phyloP scores from a whole-genome alignment of 2,797 vertebrate genomes.

The Syndactyla subalaris region DNA sequence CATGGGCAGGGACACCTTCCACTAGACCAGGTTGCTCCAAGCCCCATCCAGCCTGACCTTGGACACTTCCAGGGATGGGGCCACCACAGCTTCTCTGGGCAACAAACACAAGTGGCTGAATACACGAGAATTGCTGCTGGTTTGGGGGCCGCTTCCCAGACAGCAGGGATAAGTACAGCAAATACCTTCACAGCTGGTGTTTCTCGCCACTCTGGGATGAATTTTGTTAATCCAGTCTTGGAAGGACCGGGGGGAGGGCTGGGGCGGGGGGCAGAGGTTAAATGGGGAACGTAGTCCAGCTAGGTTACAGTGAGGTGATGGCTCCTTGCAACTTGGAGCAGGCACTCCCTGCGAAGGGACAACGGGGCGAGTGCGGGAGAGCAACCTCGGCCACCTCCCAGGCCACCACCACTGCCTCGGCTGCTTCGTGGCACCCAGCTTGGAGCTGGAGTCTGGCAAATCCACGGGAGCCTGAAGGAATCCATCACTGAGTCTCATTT shows the following conservation, averaged over 20 bases:
- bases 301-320: neutral
- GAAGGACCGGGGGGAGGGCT: neutral
- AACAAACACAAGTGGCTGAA: neutral
- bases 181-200: neutral
- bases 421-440: neutral
- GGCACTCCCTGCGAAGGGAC: neutral
- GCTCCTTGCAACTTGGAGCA: neutral
- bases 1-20: neutral
- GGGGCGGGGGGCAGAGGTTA: neutral
- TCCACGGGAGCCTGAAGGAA: constrained; percentile 16
- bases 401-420: neutral
- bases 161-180: neutral
- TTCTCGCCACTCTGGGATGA: neutral
- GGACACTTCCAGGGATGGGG: neutral
- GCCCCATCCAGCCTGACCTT: neutral
- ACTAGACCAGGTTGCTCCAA: neutral
- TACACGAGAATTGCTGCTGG: neutral
- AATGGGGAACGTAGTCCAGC: neutral
- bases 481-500: constrained; percentile 18
- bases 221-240: neutral
- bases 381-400: neutral
- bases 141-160: neutral
- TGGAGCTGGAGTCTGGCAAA: neutral
- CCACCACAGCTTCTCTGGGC: neutral
- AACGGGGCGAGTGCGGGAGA: neutral